These are phyloP conservation scores for Apamea crenata DNA, from an alignment of 2,888 invertebrate genomes.

Conservation along the genomic window DNA sequence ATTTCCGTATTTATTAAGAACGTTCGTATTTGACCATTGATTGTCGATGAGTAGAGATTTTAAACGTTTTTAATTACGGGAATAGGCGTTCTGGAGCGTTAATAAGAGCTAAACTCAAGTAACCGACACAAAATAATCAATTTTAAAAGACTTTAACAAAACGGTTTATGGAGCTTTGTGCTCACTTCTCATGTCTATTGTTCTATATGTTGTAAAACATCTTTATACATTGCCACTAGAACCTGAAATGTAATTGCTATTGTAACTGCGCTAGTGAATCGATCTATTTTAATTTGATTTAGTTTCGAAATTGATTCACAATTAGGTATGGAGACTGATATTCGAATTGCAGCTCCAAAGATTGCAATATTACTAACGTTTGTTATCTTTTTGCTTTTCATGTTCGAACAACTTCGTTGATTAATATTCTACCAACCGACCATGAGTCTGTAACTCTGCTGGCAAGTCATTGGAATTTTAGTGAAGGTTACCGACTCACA, in stretches of 20 bases:
- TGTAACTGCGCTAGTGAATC: conserved; percentile 8
- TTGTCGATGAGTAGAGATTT: too few species aligned
- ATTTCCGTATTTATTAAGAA: not conserved
- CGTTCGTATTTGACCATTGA: not conserved
- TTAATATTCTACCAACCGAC: conserved; percentile 43
- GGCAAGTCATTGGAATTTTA: conserved; percentile 49
- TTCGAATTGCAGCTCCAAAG: conserved; percentile 11
- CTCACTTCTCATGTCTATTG: conserved; percentile 5
- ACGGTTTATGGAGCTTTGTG: not conserved
- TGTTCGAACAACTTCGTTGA: conserved; percentile 53
- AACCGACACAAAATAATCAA: conserved; percentile 4
- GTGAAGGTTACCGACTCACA: conserved; percentile 58
- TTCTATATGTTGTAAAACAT: conserved; percentile 3
- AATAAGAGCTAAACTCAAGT: conserved; percentile 4
- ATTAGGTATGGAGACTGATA: conserved; percentile 12
- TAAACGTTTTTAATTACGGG: not conserved
- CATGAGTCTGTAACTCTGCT: conserved; percentile 39
- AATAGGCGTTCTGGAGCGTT: too few species aligned
- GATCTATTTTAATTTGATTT: conserved; percentile 27
- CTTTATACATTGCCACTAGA: conserved; percentile 16
- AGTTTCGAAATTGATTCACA: conserved; percentile 1
- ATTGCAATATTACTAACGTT: conserved; percentile 23
- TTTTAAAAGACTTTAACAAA: not conserved
- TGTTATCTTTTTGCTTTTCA: conserved; percentile 49
- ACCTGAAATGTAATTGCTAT: conserved; percentile 17